Percentiles rank a stretch among this genome's conserved stretches.
Evolutionary conservation across 1,140 invertebrate species (phyloP).

Genomic region (Scaptomyza montana): DNA sequence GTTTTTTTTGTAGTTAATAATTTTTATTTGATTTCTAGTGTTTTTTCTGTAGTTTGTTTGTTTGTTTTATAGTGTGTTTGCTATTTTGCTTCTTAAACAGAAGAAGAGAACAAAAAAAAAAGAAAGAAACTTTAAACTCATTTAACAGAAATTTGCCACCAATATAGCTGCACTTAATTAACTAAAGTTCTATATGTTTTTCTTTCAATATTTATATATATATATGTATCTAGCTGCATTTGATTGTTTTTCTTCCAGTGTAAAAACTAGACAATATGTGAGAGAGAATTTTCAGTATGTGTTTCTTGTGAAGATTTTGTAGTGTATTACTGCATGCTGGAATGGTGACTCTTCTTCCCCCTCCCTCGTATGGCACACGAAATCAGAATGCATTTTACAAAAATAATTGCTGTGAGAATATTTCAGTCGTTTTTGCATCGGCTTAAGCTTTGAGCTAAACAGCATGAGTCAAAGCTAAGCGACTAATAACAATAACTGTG

Average conservation of each 20-base stretch:
- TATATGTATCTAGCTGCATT: conserved; percentile 61
- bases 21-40: conserved; percentile 45
- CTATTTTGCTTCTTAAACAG: conserved; percentile 39
- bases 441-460: conserved; percentile 33
- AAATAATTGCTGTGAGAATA: conserved; percentile 69
- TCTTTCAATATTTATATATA: conserved; percentile 3
- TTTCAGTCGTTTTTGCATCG: conserved; percentile 57
- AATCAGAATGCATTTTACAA: conserved; percentile 74
- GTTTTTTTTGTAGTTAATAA: conserved; percentile 41
- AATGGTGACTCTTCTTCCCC: conserved; percentile 15
- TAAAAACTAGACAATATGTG: conserved; percentile 45
- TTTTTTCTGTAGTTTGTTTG: conserved; percentile 66
- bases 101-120: conserved; percentile 42
- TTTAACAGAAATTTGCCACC: conserved; percentile 67
- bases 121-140: conserved; percentile 42
- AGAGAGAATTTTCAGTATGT: conserved; percentile 28
- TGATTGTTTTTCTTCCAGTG: conserved; percentile 50
- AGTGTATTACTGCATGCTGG: conserved; percentile 30
- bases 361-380: conserved; percentile 67
- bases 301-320: conserved; percentile 34
- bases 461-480: not conserved
- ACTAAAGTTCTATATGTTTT: conserved; percentile 57
- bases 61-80: conserved; percentile 53
- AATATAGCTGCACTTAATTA: conserved; percentile 55
- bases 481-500: not conserved